Percentiles rank a stretch among this genome's conserved stretches.
phyloP scores from a whole-genome alignment of 2,888 invertebrate genomes.

The Hydropsyche betteni region DNA sequence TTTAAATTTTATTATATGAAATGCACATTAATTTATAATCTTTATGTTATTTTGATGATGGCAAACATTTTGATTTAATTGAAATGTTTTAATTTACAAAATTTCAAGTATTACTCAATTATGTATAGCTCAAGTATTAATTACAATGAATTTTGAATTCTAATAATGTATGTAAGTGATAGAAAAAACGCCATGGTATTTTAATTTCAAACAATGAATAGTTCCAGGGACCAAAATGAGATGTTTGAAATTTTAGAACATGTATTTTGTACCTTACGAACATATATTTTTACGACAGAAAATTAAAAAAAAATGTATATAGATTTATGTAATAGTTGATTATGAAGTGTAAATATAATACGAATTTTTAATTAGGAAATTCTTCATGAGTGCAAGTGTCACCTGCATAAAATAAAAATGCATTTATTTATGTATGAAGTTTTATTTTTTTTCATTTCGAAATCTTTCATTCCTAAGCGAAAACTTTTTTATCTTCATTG shows the following conservation, averaged over 20 bases:
- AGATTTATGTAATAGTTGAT: neutral
- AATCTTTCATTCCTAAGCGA: too few species aligned
- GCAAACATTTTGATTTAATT: neutral
- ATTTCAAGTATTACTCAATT: too few species aligned
- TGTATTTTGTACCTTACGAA: conserved; percentile 31
- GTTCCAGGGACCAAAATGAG: conserved; percentile 39
- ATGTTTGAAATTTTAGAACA: conserved; percentile 26
- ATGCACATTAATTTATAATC: neutral
- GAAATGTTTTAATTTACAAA: neutral
- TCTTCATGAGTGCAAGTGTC: neutral
- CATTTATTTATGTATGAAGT: conserved; percentile 29
- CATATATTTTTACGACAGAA: conserved; percentile 30
- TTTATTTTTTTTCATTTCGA: neutral
- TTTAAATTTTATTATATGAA: too few species aligned
- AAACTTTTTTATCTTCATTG: too few species aligned
- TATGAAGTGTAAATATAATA: conserved; percentile 5
- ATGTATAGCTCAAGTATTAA: too few species aligned
- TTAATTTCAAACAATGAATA: too few species aligned
- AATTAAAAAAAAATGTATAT: conserved; percentile 4
- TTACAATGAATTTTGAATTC: too few species aligned
- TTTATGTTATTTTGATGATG: neutral
- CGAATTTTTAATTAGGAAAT: too few species aligned
- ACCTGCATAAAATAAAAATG: conserved; percentile 17
- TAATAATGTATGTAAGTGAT: neutral
- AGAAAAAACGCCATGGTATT: neutral